These are phyloP conservation scores for Eulemur albifrons DNA, from an alignment of 2,797 vertebrate genomes.

Conservation along the genomic window DNA sequence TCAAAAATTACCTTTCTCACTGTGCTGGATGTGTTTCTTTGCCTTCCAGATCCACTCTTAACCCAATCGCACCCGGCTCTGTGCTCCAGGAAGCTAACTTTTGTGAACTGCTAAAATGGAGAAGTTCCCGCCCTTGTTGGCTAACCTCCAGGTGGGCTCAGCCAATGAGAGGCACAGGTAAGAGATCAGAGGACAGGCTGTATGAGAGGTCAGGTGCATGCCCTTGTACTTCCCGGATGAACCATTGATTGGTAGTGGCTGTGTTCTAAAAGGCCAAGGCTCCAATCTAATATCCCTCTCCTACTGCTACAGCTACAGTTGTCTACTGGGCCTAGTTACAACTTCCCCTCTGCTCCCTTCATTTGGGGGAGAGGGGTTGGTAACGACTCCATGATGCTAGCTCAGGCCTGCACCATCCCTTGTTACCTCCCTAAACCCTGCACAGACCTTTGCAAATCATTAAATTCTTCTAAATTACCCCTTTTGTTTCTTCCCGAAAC, in stretches of 20 bases:
- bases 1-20: background rate
- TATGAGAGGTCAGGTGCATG: background rate
- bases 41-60: background rate
- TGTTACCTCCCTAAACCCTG: background rate
- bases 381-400: background rate
- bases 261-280: background rate
- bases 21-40: background rate
- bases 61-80: background rate
- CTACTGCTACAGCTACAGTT: background rate
- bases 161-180: background rate
- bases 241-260: background rate
- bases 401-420: background rate
- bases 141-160: background rate
- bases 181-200: background rate
- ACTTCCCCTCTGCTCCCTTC: background rate
- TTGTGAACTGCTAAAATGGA: background rate
- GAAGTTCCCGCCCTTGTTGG: background rate
- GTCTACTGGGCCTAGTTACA: background rate
- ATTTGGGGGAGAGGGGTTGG: background rate
- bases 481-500: background rate
- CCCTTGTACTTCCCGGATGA: background rate
- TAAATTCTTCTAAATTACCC: background rate
- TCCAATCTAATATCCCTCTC: background rate
- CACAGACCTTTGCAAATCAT: background rate
- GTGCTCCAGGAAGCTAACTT: background rate